Conservation (phyloP, 2,797 vertebrate species). For the Rachycentron canadum region DNA sequence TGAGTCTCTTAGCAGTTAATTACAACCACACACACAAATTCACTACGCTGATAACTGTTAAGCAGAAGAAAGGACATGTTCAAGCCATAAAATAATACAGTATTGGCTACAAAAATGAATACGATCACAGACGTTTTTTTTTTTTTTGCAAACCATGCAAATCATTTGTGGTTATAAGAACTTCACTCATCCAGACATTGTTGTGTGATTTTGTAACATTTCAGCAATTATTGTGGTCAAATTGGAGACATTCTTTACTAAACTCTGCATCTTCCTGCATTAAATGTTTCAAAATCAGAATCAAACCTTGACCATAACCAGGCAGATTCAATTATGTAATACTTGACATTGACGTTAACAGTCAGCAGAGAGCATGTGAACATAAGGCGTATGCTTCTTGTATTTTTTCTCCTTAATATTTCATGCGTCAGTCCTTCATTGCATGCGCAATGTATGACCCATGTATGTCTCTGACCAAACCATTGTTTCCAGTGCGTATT, state of each 20-base stretch:
- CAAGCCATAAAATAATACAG: neutral
- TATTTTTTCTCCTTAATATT: neutral
- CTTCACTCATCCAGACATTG: neutral
- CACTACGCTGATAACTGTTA: constrained; percentile 1
- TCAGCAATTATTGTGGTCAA: neutral
- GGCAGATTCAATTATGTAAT: neutral
- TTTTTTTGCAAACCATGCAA: neutral
- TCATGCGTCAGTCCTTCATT: neutral
- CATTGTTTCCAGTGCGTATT: neutral
- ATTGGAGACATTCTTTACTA: neutral
- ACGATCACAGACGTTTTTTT: neutral
- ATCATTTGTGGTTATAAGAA: neutral
- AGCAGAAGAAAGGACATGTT: neutral
- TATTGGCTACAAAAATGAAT: neutral
- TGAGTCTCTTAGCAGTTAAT: constrained; percentile 57
- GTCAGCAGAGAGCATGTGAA: neutral
- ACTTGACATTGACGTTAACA: neutral
- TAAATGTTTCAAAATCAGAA: neutral
- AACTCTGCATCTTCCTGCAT: neutral
- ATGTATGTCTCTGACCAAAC: neutral
- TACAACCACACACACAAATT: constrained; percentile 9
- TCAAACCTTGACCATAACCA: neutral
- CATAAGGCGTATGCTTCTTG: neutral
- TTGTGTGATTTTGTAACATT: neutral
- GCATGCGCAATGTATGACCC: neutral